A percentile compares a stretch with the other conserved stretches of the same genome.
Conservation (phyloP, 2,113 vertebrate genomes). For the Thalassoma bifasciatum region DNA sequence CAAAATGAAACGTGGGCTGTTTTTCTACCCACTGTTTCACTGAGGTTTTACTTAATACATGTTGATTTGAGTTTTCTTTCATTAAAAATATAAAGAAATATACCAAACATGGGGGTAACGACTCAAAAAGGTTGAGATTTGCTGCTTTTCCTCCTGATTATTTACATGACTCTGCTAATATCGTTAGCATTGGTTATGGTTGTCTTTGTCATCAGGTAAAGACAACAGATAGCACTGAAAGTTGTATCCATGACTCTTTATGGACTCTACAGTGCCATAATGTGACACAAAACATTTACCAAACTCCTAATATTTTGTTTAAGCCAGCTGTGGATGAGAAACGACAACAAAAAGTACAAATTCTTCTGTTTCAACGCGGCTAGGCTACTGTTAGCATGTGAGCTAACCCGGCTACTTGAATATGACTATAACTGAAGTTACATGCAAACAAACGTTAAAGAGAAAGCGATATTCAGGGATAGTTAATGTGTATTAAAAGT, state of each 20-base stretch:
- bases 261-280: background rate
- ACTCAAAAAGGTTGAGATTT: no score
- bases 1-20: no score
- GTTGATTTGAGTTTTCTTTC: no score
- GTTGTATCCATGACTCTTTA: background rate
- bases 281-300: fast-evolving
- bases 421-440: slow-evolving; percentile 26
- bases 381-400: slow-evolving; percentile 13
- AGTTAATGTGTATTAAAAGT: background rate
- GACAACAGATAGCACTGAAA: slow-evolving; percentile 11
- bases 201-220: slow-evolving; percentile 48
- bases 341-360: background rate
- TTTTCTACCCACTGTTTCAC: no score
- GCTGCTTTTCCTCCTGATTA: background rate
- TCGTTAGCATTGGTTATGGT: slow-evolving; percentile 3
- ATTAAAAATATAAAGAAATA: no score
- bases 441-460: background rate
- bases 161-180: background rate
- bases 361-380: slow-evolving; percentile 1
- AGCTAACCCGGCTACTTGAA: slow-evolving; percentile 49
- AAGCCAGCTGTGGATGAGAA: background rate
- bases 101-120: no score
- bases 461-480: background rate
- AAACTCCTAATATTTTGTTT: background rate
- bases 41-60: no score